A percentile compares a stretch with the other conserved stretches of the same genome.
These are phyloP conservation scores for Microctonus hyperodae DNA, from an alignment of 2,888 invertebrate species.

Conservation along the genomic window DNA sequence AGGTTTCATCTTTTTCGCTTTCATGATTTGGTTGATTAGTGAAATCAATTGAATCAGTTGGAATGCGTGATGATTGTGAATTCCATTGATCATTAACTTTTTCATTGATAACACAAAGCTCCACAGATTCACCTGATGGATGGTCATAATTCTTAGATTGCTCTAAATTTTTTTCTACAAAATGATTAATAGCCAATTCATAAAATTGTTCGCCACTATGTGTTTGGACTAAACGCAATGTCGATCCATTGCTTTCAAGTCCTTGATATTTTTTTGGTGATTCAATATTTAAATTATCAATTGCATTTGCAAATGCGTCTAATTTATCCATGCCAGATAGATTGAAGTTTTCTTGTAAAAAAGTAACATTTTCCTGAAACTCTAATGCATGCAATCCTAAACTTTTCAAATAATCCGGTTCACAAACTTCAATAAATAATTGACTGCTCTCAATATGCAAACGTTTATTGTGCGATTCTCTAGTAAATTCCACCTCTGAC, in stretches of 20 bases:
- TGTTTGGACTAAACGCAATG: conserved; percentile 49
- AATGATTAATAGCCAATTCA: conserved; percentile 51
- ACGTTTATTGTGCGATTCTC: conserved; percentile 17
- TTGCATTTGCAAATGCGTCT: background rate
- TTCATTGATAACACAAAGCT: conserved; percentile 4
- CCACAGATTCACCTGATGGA: conserved; percentile 22
- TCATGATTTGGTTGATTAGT: background rate
- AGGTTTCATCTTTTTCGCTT: background rate
- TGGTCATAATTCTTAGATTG: conserved; percentile 1
- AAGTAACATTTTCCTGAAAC: conserved; percentile 26
- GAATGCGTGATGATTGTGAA: background rate
- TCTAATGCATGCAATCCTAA: conserved; percentile 20
- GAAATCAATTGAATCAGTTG: conserved; percentile 12
- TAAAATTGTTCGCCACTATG: conserved; percentile 55
- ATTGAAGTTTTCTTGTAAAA: conserved; percentile 21
- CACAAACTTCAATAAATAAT: conserved; percentile 34
- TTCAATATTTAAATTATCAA: background rate
- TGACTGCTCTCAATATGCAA: conserved; percentile 30
- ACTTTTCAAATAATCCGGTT: conserved; percentile 30
- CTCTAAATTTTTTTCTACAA: conserved; percentile 25
- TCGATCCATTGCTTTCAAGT: conserved; percentile 35
- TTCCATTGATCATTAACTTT: conserved; percentile 7
- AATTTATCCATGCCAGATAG: background rate
- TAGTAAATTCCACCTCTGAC: background rate
- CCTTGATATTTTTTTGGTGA: background rate